Base-by-base conservation (phyloP, 2,888 invertebrate genomes). In the Andrena fulva region DNA sequence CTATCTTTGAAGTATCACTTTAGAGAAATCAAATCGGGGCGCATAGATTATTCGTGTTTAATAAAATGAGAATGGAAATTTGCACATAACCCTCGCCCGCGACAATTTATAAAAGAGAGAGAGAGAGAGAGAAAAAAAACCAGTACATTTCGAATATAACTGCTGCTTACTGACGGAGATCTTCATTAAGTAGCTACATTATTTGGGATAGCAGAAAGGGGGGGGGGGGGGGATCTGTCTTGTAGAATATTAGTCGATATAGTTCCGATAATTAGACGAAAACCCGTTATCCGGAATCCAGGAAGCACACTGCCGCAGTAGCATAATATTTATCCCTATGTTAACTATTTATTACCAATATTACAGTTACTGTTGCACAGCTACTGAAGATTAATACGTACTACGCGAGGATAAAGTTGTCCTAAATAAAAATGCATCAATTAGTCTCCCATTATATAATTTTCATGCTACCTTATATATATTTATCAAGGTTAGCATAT, bases 311-410 rank as follows among this genome's bases (percentile, higher is more conserved):
- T 93, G 92, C 93, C 92, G 91, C 91, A 90, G 92, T 93, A 93
- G 92, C 91, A 91, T 93, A 93, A 93, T 93, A 92, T 92, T 91
- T 92, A 92, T 92, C 92, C 90, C 91, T 92, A 92, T 91, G 92
- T 93, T 92, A 89, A 92, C 91, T 93, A 93, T 93, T 93, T 93
- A 93, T 93, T 93, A 92, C 89, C 89, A 90, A 92, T 90, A 91
- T 89, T 89, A 89, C 90, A 89, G 92, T 91, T 91, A 90, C 91
- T 92, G 92, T 91, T 91, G 92, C 91, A 89, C 90, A 91, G 92
- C 92, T 92, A 90, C 91, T 91, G 90, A 85, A 90, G 89, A 89
- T 89, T 90, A 89, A 88, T 87, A 85, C 80, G 76, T 86, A 86
- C 80, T 86, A 81, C 74, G 80, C 75, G 75, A 88, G 75, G 80